Conservation (phyloP, 92 coral and sea anemone species). For the Phenganax marumi region DNA sequence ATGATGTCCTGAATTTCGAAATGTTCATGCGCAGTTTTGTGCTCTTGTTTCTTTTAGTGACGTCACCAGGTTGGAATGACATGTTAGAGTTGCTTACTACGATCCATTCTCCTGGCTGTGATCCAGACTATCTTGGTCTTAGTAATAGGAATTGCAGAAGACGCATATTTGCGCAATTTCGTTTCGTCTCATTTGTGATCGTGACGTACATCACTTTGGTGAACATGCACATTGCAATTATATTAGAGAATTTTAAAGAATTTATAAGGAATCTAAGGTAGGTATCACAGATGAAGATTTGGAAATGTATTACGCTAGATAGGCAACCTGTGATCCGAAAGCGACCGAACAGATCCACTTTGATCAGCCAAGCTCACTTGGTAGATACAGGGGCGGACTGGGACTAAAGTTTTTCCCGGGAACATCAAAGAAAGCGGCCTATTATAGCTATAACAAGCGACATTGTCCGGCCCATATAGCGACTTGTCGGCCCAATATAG, state of each 20-base stretch:
- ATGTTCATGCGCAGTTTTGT: constrained; percentile 77
- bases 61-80: constrained; percentile 99
- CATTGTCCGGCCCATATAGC: too few relatives aligned
- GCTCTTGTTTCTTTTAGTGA: constrained; percentile 84
- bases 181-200: constrained; percentile 70
- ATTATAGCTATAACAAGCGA: too few relatives aligned
- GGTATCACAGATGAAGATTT: constrained; percentile 92
- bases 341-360: constrained; percentile 83
- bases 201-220: constrained; percentile 78
- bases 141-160: constrained; percentile 84
- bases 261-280: constrained; percentile 87
- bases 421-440: too few relatives aligned
- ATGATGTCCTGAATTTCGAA: constrained; percentile 91
- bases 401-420: too few relatives aligned
- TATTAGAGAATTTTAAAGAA: constrained; percentile 88
- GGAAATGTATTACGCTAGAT: constrained; percentile 79
- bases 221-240: constrained; percentile 95
- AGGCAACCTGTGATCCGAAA: constrained; percentile 83
- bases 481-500: too few relatives aligned
- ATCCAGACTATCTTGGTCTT: constrained; percentile 67
- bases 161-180: constrained; percentile 58
- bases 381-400: too few relatives aligned
- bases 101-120: constrained; percentile 88
- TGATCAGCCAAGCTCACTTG: constrained; percentile 44
- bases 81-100: constrained; percentile 76